Base-by-base conservation (phyloP, 2,113 vertebrate genomes). In the Riparia riparia region DNA sequence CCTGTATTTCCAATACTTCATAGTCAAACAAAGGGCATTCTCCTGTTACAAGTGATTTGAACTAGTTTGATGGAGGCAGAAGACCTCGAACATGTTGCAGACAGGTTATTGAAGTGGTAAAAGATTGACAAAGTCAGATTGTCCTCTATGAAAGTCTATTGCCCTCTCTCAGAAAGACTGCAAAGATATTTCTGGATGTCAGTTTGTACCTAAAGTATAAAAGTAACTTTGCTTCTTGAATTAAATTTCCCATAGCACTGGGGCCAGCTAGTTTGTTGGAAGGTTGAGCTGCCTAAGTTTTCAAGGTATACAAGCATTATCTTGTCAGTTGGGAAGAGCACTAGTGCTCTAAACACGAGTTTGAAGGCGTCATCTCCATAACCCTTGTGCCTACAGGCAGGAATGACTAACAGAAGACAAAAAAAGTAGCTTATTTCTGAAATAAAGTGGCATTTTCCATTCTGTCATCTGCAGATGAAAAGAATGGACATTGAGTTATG, bases 371-470 rank as follows among this genome's bases (percentile, higher is more conserved):
- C 65, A 74, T 83, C 85, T 90, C 82, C 65, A 58, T 51, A 94
- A 65, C 66, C 65, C 68, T 78, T 56, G 64, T 89, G 92, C 88
- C 92, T 89, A 49, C 69, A 86, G 93, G 92, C 82, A 93, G 49
- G 64, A 78, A 47, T 90, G 90, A 94, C 60, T 93, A 96, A 86
- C 28, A 1, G 64, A 86, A 93, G 87, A 88, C 1, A 2, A 78
- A 93, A 74, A 80, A 96, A 90, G 51, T 71, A 92, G 76, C 53
- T 95, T 26, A 39, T 76, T 97, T 92, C 65, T 93, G 86, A 90
- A 97, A 88, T 81, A 77, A 94, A 95, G 69, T 89, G 82, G 72
- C 65, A 83, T 97, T 96, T 97, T 95, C 88, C 72, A 64, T 93
- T 92, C 92, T 94, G 88, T 96, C 88, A 86, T 94, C 82, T 28